Conservation (phyloP, 2,888 invertebrate genomes). For the Aleiodes leptofemur region DNA sequence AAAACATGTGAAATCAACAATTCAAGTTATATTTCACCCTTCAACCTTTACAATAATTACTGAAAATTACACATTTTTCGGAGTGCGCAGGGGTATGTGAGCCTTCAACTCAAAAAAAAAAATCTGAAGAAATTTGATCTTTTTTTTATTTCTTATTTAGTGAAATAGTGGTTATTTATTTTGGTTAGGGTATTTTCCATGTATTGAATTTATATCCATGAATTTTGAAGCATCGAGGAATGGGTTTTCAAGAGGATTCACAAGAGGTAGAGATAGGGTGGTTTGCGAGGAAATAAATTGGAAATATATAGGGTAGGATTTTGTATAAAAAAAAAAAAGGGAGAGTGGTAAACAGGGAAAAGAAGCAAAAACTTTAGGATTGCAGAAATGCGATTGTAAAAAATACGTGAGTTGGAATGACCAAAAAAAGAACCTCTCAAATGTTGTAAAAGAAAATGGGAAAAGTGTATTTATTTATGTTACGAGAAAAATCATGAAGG, state of each 20-base stretch:
- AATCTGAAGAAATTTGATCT: too few species aligned
- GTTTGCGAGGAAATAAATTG: constrained; percentile 19
- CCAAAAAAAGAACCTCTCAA: constrained; percentile 1
- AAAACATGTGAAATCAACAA: too few species aligned
- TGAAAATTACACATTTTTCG: too few species aligned
- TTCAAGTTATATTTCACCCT: too few species aligned
- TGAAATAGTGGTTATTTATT: too few species aligned
- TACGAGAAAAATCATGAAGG: constrained; percentile 2
- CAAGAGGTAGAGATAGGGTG: background rate
- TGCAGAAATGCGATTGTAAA: constrained; percentile 18
- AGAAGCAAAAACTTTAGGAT: constrained; percentile 2
- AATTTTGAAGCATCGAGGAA: constrained; percentile 7
- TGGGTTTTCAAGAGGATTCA: background rate
- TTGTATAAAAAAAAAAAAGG: background rate
- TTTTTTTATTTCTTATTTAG: too few species aligned
- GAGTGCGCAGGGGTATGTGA: too few species aligned
- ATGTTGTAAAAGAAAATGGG: background rate
- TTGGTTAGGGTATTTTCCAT: too few species aligned
- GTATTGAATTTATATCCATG: constrained; percentile 7
- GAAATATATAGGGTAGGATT: constrained; percentile 15
- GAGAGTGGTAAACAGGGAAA: background rate
- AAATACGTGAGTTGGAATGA: constrained; percentile 13
- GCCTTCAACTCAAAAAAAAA: too few species aligned
- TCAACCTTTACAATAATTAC: too few species aligned
- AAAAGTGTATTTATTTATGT: background rate